Percentiles rank a stretch among this genome's conserved stretches.
phyloP scores from a whole-genome alignment of 2,797 vertebrate genomes.

The Pseudochaenichthys georgianus region DNA sequence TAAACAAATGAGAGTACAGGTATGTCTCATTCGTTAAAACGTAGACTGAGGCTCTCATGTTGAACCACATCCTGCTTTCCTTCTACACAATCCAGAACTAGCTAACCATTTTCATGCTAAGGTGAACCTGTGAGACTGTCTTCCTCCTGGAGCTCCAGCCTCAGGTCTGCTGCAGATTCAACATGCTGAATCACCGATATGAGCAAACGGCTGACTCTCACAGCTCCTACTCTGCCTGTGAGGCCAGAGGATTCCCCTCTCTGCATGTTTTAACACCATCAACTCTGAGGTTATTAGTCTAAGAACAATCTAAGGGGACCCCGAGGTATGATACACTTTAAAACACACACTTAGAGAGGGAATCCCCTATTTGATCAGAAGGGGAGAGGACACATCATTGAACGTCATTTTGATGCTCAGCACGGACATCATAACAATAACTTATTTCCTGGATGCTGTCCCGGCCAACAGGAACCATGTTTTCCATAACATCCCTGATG shows the following conservation, averaged over 20 bases:
- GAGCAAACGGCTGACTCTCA: slow-evolving; percentile 12
- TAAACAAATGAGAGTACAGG: too few species aligned
- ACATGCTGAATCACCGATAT: slow-evolving; percentile 43
- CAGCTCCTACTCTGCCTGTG: not conserved
- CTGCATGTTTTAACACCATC: not conserved
- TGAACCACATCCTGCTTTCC: too few species aligned
- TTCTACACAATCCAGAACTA: not conserved
- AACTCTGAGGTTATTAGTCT: not conserved
- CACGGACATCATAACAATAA: too few species aligned
- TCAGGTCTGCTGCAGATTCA: slow-evolving; percentile 27
- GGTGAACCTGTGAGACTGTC: not conserved
- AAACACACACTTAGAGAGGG: not conserved
- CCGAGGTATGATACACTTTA: not conserved
- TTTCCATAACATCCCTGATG: not conserved
- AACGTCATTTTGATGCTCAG: not conserved
- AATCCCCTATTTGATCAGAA: not conserved
- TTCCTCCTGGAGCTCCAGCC: slow-evolving; percentile 5
- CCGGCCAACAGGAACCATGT: too few species aligned
- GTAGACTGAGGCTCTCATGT: too few species aligned
- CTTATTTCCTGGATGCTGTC: too few species aligned
- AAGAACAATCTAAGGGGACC: not conserved
- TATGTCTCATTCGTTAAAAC: too few species aligned
- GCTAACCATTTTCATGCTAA: not conserved
- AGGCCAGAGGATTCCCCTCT: not conserved
- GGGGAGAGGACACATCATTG: not conserved